Base-by-base conservation (phyloP, 2,888 invertebrate species). In the Acrobasis consociella region DNA sequence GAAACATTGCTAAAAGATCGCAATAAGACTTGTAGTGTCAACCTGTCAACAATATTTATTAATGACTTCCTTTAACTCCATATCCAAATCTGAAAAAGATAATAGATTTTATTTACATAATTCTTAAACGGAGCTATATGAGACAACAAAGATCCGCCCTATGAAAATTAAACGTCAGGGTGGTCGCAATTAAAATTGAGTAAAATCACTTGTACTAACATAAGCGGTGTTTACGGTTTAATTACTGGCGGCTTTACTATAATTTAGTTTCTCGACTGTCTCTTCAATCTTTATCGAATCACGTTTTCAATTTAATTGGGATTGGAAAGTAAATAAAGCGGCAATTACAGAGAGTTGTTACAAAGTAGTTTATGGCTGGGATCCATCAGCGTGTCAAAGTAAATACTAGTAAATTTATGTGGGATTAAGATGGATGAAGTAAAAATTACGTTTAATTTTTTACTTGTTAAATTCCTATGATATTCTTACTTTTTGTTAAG, bases 251-350 rank as follows among this genome's bases (percentile, higher is more conserved):
- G 49, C 22, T 51, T 51, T 50, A 37, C 51, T 60, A 51, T 60
- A 60, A 60, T 60, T 60, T 60, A 51, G 60, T 60, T 60, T 39
- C 60, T 16, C 9, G 42, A 60, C 51, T 60, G 60, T 60, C 51
- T 58, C 58, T 51, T 60, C 60, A 51, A 51, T 49, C 22, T 64
- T 65, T 65, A 64, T 59, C 51, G 64, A 62, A 65, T 63, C 63
- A 65, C 64, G 64, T 55, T 65, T 64, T 64, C 56, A 60, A 63
- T 52, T 68, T 68, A 68, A 65, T 65, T 66, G 61, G 61, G 42
- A 56, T 66, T 65, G 62, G 68, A 65, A 68, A 68, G 66, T 63
- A 59, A 52, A 62, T 60, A 64, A 63, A 50, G 64, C 60, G 62
- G 51, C 61, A 62, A 60, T 65, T 63, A 64, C 52, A 50, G 64